A percentile compares a stretch with the other conserved stretches of the same genome.
Conservation (phyloP, 2,113 vertebrate genomes). For the Erythrocebus patas region DNA sequence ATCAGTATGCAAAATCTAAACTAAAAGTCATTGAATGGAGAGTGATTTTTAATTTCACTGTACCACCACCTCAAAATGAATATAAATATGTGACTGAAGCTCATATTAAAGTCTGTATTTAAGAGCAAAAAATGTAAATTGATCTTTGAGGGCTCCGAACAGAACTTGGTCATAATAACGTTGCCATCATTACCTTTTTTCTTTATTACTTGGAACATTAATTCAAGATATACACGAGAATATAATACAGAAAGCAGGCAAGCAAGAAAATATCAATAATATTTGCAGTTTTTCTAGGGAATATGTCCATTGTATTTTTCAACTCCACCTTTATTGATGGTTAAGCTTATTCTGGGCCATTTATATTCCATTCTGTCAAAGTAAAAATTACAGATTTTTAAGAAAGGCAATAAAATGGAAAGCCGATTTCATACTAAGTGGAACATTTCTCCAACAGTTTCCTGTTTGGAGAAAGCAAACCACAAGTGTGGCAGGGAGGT, state of each 20-base stretch:
- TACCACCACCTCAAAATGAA: background rate
- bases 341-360: background rate
- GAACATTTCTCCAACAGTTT: background rate
- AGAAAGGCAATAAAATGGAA: conserved; percentile 12
- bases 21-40: background rate
- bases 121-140: conserved; percentile 3
- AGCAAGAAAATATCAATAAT: conserved; percentile 42
- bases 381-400: conserved; percentile 34
- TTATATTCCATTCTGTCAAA: background rate
- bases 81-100: conserved; percentile 10
- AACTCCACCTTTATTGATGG: conserved; percentile 20
- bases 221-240: background rate
- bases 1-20: background rate
- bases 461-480: background rate
- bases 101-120: conserved; percentile 33
- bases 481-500: accelerated
- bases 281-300: conserved; percentile 42
- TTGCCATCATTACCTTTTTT: background rate
- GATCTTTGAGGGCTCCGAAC: conserved; percentile 25
- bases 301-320: conserved; percentile 3
- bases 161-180: background rate
- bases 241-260: conserved; percentile 9
- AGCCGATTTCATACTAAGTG: background rate
- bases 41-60: background rate
- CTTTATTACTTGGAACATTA: conserved; percentile 51